These are phyloP conservation scores for Notechis scutatus DNA, from an alignment of 2,113 vertebrate genomes.

Conservation along the genomic window DNA sequence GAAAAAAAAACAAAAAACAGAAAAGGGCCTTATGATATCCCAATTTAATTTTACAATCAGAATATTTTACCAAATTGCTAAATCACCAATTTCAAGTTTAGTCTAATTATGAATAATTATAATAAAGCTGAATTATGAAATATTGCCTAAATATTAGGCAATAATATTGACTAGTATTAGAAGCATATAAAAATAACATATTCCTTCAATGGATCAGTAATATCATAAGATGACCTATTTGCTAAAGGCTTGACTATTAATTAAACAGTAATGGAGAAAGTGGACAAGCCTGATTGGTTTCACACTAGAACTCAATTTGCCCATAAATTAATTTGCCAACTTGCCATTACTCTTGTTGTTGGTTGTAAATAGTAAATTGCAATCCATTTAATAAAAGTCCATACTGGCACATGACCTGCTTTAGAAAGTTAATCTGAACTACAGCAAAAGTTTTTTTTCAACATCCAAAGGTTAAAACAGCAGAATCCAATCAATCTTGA, in stretches of 20 bases:
- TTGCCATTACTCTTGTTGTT: not conserved
- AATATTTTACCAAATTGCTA: not conserved
- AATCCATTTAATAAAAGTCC: not conserved
- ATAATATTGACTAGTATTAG: too few relatives aligned
- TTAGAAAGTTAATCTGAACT: not conserved
- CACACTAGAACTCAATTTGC: not conserved
- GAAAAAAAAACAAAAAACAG: too few relatives aligned
- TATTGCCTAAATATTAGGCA: not conserved
- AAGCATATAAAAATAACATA: not conserved
- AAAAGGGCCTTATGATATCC: not conserved
- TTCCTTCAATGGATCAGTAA: not conserved
- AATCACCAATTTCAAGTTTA: not conserved
- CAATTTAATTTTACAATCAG: not conserved
- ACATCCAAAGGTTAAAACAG: not conserved
- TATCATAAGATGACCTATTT: not conserved
- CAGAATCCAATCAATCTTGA: not conserved
- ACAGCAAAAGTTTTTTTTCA: not conserved
- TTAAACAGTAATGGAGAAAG: not conserved
- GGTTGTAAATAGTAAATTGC: not conserved
- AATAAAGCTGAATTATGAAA: not conserved
- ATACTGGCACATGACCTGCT: not conserved
- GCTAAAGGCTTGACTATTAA: not conserved
- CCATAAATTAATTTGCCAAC: not conserved
- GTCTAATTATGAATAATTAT: not conserved
- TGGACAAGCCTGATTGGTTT: not conserved